phyloP scores from a whole-genome alignment of 2,113 vertebrate genomes.

The Tautogolabrus adspersus region DNA sequence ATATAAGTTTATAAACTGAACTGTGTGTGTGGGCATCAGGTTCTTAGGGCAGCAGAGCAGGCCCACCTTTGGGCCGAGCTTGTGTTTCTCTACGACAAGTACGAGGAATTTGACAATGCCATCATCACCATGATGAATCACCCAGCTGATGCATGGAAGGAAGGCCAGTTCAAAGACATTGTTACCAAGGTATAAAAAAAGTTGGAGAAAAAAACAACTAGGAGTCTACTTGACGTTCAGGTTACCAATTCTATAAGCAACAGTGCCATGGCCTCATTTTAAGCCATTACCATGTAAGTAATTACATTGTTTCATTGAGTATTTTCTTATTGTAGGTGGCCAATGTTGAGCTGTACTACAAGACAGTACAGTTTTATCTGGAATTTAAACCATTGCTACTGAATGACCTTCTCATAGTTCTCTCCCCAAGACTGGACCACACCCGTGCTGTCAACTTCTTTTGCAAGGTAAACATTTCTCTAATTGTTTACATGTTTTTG shows the following conservation, averaged over 20 bases:
- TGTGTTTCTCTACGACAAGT: slow-evolving; percentile 99
- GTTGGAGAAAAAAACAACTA: not conserved
- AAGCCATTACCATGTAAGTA: not conserved
- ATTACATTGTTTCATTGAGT: slow-evolving; percentile 11
- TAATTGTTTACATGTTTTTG: not conserved
- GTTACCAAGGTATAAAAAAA: slow-evolving; percentile 91
- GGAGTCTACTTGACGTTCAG: not conserved
- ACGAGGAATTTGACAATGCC: slow-evolving; percentile 99
- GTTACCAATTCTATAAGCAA: not conserved
- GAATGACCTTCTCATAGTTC: slow-evolving; percentile 96
- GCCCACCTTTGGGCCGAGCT: slow-evolving; percentile 98
- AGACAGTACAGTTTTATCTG: slow-evolving; percentile 95
- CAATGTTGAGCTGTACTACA: slow-evolving; percentile 98
- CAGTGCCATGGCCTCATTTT: no score
- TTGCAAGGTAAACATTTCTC: slow-evolving; percentile 88
- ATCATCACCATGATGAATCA: slow-evolving; percentile 99
- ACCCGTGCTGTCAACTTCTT: slow-evolving; percentile 97
- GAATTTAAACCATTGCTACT: slow-evolving; percentile 97
- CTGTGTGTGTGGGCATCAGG: slow-evolving; percentile 79
- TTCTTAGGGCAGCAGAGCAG: slow-evolving; percentile 97
- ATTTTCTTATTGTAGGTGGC: slow-evolving; percentile 87
- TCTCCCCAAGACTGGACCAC: slow-evolving; percentile 97
- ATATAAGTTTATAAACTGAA: not conserved
- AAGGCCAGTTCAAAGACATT: slow-evolving; percentile 99
- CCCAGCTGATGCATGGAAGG: slow-evolving; percentile 98